These are phyloP conservation scores for Adrianichthys oophorus DNA, from an alignment of 2,797 vertebrate species.

Conservation along the genomic window DNA sequence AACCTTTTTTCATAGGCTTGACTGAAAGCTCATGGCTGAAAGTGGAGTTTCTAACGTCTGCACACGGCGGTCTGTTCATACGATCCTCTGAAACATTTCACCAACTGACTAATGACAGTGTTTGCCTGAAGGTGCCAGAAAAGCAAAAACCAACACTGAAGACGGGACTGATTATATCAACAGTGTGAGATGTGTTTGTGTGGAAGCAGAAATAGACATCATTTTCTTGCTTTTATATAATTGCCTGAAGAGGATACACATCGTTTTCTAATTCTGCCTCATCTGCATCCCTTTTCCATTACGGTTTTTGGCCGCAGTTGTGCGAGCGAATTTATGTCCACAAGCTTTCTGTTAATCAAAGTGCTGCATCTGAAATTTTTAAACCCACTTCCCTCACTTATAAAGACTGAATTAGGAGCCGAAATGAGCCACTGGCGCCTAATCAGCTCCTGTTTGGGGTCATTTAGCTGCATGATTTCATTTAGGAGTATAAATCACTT, in stretches of 20 bases:
- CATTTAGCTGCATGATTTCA: slow-evolving; percentile 12
- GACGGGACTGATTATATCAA: slow-evolving; percentile 49
- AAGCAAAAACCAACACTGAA: slow-evolving; percentile 43
- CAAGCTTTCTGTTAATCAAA: slow-evolving; percentile 25
- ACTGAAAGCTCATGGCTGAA: too few relatives aligned
- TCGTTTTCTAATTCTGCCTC: slow-evolving; percentile 50
- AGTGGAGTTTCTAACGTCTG: not conserved
- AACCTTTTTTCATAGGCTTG: too few relatives aligned
- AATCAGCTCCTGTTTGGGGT: slow-evolving; percentile 12
- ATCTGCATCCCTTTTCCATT: slow-evolving; percentile 35
- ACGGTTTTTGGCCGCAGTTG: slow-evolving; percentile 20
- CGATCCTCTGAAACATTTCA: slow-evolving; percentile 24
- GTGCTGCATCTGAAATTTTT: slow-evolving; percentile 17
- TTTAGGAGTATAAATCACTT: slow-evolving; percentile 1
- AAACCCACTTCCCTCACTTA: slow-evolving; percentile 19
- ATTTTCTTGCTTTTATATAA: slow-evolving; percentile 48
- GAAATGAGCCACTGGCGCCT: slow-evolving; percentile 1
- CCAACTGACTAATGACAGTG: slow-evolving; percentile 46
- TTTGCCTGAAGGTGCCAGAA: slow-evolving; percentile 53
- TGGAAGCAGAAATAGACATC: slow-evolving; percentile 48
- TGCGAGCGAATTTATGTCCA: slow-evolving; percentile 24
- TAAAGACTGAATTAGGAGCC: slow-evolving; percentile 25
- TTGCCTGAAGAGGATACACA: slow-evolving; percentile 48
- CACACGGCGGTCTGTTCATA: not conserved
- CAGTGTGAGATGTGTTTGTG: slow-evolving; percentile 46